A percentile compares a stretch with the other conserved stretches of the same genome.
These are phyloP conservation scores for Odobenus rosmarus DNA, from an alignment of 2,113 vertebrate genomes.

Conservation along the genomic window DNA sequence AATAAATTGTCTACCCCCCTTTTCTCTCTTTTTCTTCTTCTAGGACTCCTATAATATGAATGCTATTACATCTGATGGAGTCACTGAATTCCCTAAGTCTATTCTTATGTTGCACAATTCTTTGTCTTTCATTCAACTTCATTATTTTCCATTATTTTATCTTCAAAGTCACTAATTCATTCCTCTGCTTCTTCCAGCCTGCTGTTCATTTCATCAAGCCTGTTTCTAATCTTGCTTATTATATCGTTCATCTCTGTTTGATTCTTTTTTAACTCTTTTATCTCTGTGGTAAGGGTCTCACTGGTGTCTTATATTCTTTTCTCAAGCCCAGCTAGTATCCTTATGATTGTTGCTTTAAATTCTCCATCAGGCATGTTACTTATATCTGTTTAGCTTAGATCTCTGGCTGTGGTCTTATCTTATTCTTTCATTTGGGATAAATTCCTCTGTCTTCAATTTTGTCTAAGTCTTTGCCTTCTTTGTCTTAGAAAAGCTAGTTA, in stretches of 20 bases:
- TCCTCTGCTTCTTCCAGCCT: background rate
- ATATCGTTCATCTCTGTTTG: background rate
- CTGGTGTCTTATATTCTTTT: background rate
- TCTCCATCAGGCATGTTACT: background rate
- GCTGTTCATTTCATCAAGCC: background rate
- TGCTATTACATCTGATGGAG: background rate
- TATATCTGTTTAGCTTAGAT: background rate
- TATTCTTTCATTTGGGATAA: background rate
- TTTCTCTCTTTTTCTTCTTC: background rate
- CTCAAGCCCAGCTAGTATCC: background rate
- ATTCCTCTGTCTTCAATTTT: background rate
- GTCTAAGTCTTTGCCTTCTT: background rate
- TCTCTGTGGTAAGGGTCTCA: background rate
- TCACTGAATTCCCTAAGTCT: background rate
- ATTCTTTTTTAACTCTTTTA: background rate
- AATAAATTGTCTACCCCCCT: background rate
- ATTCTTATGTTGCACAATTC: background rate
- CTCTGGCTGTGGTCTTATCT: background rate
- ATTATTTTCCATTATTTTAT: background rate
- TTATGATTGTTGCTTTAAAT: background rate
- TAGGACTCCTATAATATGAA: background rate
- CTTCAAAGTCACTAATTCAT: background rate
- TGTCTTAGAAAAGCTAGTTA: background rate
- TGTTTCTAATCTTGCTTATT: background rate
- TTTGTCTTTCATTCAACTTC: background rate